Evolutionary conservation across 2,888 invertebrate species (phyloP).

Genomic region (Erpobdella octoculata): DNA sequence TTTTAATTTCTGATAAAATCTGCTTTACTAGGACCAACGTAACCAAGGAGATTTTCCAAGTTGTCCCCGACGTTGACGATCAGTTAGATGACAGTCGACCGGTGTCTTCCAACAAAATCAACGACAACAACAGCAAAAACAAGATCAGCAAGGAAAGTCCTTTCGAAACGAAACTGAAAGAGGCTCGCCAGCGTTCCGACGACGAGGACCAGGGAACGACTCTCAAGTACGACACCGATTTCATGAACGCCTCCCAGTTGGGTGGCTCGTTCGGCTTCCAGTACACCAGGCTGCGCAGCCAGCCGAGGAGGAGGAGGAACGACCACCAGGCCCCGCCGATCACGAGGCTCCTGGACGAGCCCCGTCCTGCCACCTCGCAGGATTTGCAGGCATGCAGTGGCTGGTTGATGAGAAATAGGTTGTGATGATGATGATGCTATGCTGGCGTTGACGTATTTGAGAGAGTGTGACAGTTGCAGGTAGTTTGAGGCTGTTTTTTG

Average conservation of each 20-base stretch:
- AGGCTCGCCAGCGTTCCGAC: slow-evolving; percentile 27
- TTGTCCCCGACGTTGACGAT: slow-evolving; percentile 46
- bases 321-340: slow-evolving; percentile 40
- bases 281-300: not conserved
- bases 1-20: not conserved
- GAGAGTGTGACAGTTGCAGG: no score
- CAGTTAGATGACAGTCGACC: no score
- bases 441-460: no score
- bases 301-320: slow-evolving; percentile 32
- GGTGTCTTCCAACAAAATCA: not conserved
- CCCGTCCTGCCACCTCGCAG: slow-evolving; percentile 42
- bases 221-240: slow-evolving; percentile 23
- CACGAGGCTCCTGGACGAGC: slow-evolving; percentile 44
- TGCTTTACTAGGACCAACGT: slow-evolving; percentile 41
- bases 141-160: slow-evolving; percentile 30
- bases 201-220: slow-evolving; percentile 2
- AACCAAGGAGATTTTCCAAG: slow-evolving; percentile 42
- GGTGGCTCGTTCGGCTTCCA: not conserved
- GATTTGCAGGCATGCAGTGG: slow-evolving; percentile 40
- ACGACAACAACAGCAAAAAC: not conserved
- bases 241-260: not conserved
- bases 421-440: not conserved
- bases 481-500: no score
- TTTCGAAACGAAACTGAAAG: slow-evolving; percentile 36
- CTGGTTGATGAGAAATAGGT: not conserved